Percentiles rank a stretch among this genome's conserved stretches.
phyloP scores from a whole-genome alignment of 2,888 invertebrate genomes.

The Clepsis dumicolana region DNA sequence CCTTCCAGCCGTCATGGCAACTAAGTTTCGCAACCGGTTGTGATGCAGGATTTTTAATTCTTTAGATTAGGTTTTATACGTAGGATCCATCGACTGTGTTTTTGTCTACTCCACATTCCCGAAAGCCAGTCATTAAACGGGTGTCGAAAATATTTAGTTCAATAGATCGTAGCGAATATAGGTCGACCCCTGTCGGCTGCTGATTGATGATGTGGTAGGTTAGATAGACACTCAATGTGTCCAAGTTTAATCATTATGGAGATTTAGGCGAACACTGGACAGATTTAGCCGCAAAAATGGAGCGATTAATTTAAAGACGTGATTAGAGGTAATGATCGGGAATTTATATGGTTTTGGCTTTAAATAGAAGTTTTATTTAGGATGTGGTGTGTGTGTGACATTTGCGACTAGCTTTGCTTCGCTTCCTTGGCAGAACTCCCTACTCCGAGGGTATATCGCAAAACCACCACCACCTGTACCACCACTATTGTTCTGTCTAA shows the following conservation, averaged over 20 bases:
- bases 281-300: constrained; percentile 38
- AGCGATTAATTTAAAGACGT: constrained; percentile 20
- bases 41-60: too few relatives aligned
- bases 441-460: too few relatives aligned
- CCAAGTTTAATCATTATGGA: constrained; percentile 43
- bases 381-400: too few relatives aligned
- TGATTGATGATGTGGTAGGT: constrained; percentile 77
- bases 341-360: neutral
- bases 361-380: too few relatives aligned
- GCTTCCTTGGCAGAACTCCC: too few relatives aligned
- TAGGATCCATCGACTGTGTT: neutral
- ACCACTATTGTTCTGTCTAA: too few relatives aligned
- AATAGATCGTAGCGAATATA: constrained; percentile 34
- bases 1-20: too few relatives aligned
- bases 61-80: too few relatives aligned
- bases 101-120: neutral
- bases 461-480: too few relatives aligned
- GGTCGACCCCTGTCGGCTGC: constrained; percentile 64
- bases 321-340: constrained; percentile 38
- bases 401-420: too few relatives aligned
- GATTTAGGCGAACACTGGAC: constrained; percentile 27
- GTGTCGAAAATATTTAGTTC: constrained; percentile 33
- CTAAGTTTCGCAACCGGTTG: too few relatives aligned
- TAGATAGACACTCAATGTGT: constrained; percentile 74
- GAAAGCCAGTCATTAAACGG: constrained; percentile 20